These are phyloP conservation scores for Amiota communis DNA, from an alignment of 2,888 invertebrate species.

Conservation along the genomic window DNA sequence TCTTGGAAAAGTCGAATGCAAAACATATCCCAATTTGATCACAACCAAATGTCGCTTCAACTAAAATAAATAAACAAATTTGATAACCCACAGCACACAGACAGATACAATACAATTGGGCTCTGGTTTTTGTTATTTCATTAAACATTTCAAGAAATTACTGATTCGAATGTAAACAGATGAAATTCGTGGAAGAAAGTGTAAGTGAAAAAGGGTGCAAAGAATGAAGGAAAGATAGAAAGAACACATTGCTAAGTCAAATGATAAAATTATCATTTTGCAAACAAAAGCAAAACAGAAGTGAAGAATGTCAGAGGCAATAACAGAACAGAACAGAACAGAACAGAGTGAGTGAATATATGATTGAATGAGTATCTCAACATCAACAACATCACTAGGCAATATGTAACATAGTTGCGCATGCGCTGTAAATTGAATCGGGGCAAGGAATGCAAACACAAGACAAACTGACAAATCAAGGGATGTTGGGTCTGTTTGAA, in stretches of 20 bases:
- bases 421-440: neutral
- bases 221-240: neutral
- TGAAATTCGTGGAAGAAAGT: neutral
- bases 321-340: too few relatives aligned
- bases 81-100: neutral
- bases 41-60: conserved; percentile 10
- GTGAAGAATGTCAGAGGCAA: neutral
- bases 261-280: conserved; percentile 21
- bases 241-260: neutral
- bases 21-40: neutral
- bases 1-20: too few relatives aligned
- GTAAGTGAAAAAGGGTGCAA: neutral
- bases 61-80: conserved; percentile 14
- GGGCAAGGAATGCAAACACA: conserved; percentile 46
- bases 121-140: conserved; percentile 1
- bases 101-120: neutral
- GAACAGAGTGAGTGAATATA: neutral
- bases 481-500: conserved; percentile 42
- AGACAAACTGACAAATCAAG: conserved; percentile 16
- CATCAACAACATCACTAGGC: neutral
- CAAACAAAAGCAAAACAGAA: conserved; percentile 16
- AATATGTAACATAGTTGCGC: neutral
- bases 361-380: neutral
- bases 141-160: neutral
- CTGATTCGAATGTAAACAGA: too few relatives aligned